Base-by-base conservation (phyloP, 2,113 vertebrate species). In the Gracilinanus agilis region DNA sequence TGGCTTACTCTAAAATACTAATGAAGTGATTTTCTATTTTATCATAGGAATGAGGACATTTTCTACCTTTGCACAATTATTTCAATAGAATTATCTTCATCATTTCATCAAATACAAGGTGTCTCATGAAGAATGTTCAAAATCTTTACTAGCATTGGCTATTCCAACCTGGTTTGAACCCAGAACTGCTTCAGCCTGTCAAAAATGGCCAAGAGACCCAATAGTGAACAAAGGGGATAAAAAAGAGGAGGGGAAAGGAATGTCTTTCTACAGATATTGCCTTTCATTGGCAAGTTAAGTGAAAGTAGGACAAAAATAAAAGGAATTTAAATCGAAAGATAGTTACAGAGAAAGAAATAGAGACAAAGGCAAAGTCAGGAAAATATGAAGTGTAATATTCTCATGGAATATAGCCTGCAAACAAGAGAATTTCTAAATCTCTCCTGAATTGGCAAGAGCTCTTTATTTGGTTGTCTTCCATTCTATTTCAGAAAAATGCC, bases 291-390 rank as follows among this genome's bases (percentile, higher is more conserved):
- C 9, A 96, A 83, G 53, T 94, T 95, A 44, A 92, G 44, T 95
- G 91, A 90, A 97, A 97, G 95, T n/a, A 91, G 54, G 90, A 96
- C 61, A 97, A 91, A 96, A 6, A 93, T 49, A 90, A 96, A 88
- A 95, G 23, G 4, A 91, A 94, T 91, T 96, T 95, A 91, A 94
- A 54, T 6, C 34, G 92, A 96, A 95, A 92, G 92, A 16, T 19
- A 34, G 61, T 75, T 67, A 34, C 24, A 58, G 10, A 58, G 24
- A 58, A 75, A n/a, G 61, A 75, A 19, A n/a, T 75, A n/a, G 29
- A 75, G 34, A 75, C 1, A 19, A 27, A 44, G 44, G 58, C 10
- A 55, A 94, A 94, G 2, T 16, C 19, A 53, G 54, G 56, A 58
- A 55, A 96, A 92, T 92, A 56, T 54, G 34, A 93, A 95, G 83